A percentile compares a stretch with the other conserved stretches of the same genome.
phyloP scores from a whole-genome alignment of 2,113 vertebrate genomes.

The Microcebus griseorufus region DNA sequence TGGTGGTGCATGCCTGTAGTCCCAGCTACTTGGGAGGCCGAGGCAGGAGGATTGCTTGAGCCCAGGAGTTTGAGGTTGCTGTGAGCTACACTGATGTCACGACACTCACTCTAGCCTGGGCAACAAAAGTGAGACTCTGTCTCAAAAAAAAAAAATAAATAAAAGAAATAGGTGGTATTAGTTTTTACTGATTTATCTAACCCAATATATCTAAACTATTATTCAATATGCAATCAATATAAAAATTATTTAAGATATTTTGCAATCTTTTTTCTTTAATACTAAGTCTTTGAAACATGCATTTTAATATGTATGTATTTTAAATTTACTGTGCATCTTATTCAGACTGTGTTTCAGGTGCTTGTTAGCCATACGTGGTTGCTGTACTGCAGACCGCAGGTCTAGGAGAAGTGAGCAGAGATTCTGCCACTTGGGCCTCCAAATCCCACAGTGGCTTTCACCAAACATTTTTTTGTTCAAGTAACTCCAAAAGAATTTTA shows the following conservation, averaged over 20 bases:
- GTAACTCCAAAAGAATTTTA: not conserved
- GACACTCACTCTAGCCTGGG: too few species aligned
- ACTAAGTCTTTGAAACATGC: too few species aligned
- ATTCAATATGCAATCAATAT: not conserved
- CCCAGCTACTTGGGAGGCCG: too few species aligned
- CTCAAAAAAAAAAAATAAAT: not conserved
- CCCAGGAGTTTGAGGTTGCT: too few species aligned
- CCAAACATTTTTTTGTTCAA: not conserved
- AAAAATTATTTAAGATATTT: not conserved
- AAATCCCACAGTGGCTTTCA: not conserved
- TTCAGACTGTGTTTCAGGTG: not conserved
- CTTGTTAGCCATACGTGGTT: not conserved
- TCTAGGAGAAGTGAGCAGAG: not conserved
- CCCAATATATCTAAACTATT: not conserved
- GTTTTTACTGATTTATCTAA: not conserved
- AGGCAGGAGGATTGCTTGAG: too few species aligned
- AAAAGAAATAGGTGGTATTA: not conserved
- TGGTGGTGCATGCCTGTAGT: too few species aligned
- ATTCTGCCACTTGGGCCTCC: not conserved
- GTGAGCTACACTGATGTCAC: too few species aligned
- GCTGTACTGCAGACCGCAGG: not conserved
- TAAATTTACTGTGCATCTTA: not conserved
- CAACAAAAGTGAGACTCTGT: too few species aligned
- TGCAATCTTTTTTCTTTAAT: not conserved
- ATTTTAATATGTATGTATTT: not conserved